These are phyloP conservation scores for Chaetophractus vellerosus DNA, from an alignment of 2,797 vertebrate species.

Conservation along the genomic window DNA sequence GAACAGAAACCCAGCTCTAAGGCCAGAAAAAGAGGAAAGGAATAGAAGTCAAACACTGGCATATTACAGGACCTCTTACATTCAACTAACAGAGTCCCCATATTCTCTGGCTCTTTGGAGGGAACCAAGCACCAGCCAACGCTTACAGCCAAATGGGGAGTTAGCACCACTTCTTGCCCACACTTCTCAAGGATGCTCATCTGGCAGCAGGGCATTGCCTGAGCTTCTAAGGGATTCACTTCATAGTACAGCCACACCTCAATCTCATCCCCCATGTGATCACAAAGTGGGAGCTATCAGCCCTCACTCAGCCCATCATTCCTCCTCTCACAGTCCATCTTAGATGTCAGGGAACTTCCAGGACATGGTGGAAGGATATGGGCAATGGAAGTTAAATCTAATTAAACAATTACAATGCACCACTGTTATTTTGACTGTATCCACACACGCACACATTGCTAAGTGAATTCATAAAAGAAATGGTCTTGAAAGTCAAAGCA, in stretches of 20 bases:
- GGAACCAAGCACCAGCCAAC: neutral
- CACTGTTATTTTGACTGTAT: neutral
- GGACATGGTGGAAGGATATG: neutral
- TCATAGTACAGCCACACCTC: neutral
- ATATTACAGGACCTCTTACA: neutral
- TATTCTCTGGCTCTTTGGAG: neutral
- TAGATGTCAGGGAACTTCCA: neutral
- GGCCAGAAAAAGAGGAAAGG: neutral
- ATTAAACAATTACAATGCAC: neutral
- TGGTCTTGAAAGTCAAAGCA: neutral
- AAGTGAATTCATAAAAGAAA: neutral
- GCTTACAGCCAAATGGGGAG: neutral
- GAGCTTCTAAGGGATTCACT: neutral
- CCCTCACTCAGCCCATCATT: neutral
- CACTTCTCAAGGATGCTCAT: neutral
- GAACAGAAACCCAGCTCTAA: constrained; percentile 27
- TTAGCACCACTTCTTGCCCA: neutral
- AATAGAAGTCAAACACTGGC: neutral
- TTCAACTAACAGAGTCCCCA: neutral
- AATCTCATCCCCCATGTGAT: neutral
- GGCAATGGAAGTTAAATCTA: neutral
- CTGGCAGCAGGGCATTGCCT: neutral
- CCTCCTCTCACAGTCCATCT: neutral
- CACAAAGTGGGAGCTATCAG: neutral
- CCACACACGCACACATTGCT: neutral